These are phyloP conservation scores for Artibeus jamaicensis DNA, from an alignment of 2,797 vertebrate genomes.

Conservation along the genomic window DNA sequence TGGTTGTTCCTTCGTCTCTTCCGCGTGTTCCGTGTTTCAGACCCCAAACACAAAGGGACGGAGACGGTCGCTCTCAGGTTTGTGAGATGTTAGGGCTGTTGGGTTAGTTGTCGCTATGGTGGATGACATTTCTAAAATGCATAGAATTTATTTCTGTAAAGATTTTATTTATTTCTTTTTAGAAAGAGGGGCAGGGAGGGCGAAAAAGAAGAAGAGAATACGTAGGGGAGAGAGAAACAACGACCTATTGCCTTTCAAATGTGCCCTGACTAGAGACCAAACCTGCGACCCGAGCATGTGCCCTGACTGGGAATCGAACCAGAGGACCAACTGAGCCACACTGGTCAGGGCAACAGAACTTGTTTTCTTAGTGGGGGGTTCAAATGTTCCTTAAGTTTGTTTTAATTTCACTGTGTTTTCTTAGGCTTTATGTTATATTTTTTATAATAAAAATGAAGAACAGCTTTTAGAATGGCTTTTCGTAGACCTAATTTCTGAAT, in stretches of 20 bases:
- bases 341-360: neutral
- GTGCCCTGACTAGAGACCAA: too few species aligned
- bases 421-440: neutral
- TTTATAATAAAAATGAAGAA: neutral
- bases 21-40: neutral
- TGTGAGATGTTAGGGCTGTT: neutral
- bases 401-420: constrained; percentile 24
- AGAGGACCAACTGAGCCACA: neutral
- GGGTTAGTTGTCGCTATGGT: neutral
- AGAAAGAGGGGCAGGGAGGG: neutral
- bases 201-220: neutral
- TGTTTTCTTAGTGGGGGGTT: neutral
- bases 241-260: neutral
- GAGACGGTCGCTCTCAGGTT: neutral
- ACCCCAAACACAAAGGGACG: neutral
- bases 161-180: neutral
- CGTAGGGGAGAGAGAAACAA: neutral
- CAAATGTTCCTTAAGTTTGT: neutral
- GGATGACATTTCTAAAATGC: neutral
- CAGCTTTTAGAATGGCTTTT: neutral
- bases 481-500: neutral
- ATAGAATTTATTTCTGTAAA: neutral
- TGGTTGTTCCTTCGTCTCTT: neutral
- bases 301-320: neutral
- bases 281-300: too few species aligned